Conservation (phyloP, 2,113 vertebrate species). For the Thryonomys swinderianus region DNA sequence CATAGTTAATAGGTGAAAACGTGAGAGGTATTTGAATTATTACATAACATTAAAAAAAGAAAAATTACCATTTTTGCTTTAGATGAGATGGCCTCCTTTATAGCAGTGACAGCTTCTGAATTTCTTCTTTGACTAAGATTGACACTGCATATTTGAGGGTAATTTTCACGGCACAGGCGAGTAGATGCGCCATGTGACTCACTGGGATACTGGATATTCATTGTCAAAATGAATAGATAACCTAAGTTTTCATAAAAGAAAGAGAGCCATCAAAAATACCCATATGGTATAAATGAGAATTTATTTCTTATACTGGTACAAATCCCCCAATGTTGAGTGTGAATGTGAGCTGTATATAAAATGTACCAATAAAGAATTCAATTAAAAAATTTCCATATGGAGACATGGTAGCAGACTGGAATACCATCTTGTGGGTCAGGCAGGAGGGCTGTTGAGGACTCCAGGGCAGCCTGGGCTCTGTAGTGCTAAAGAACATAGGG, state of each 20-base stretch:
- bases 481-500: not conserved
- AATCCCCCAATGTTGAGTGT: no score
- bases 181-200: not conserved
- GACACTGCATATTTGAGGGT: not conserved
- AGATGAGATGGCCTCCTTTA: not conserved
- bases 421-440: not conserved
- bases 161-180: not conserved
- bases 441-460: not conserved
- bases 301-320: no score
- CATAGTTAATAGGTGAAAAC: not conserved
- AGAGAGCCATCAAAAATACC: not conserved
- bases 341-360: no score
- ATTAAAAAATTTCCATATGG: not conserved
- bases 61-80: not conserved
- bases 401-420: not conserved
- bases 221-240: not conserved
- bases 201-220: not conserved
- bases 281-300: no score
- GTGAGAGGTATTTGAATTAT: not conserved
- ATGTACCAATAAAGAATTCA: no score
- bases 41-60: not conserved
- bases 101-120: not conserved
- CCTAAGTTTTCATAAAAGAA: not conserved
- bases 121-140: not conserved
- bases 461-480: not conserved